Evolutionary conservation across 2,797 vertebrate genomes (phyloP), one percentile per base, ranked within the genome.

Genomic region (Rhinatrema bivittatum): DNA sequence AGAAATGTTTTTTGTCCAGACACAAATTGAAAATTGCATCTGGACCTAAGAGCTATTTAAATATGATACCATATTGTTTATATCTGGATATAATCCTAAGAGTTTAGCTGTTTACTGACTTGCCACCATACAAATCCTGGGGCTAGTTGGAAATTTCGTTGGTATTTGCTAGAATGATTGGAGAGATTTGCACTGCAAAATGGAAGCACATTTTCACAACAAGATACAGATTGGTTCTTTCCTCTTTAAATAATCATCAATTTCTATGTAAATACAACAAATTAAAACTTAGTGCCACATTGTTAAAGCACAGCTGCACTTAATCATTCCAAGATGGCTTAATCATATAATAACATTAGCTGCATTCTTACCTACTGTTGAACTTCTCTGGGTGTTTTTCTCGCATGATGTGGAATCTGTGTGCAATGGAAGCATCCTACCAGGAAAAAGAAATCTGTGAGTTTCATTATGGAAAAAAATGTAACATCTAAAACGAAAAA

Each of bases 341-440:
- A 34, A 18, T 38, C 6, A 14, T 5, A 7, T 21, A 25, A 30
- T 17, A n/a, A n/a, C n/a, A n/a, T n/a, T 32, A 5, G 17, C 21
- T 22, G 25, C 20, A 11, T 4, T 38, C 82, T 62, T 79, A 93
- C 90, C 90, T 89, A 59, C 91, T 94, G 79, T 89, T 94, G 64
- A 93, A 94, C 64, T 89, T 90, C 72, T 94, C 90, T 11, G 88
- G 90, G 55, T 94, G 89, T 58, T 90, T 94, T 77, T 92, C 90
- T 62, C 90, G 81, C 91, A 95, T 94, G 29, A 94, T 81, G 16
- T 93, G 91, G 69, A 95, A 93, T 58, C 90, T 88, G 64, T 91
- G 90, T 22, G 90, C 89, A 32, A 93, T 93, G 41, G 90, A 93
- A 47, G 89, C 90, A 39, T 95, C 91, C 91, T 94, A 70, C 27